phyloP scores from a whole-genome alignment of 35 echinoderm and acorn worm genomes.

The Heliocidaris tuberculata region DNA sequence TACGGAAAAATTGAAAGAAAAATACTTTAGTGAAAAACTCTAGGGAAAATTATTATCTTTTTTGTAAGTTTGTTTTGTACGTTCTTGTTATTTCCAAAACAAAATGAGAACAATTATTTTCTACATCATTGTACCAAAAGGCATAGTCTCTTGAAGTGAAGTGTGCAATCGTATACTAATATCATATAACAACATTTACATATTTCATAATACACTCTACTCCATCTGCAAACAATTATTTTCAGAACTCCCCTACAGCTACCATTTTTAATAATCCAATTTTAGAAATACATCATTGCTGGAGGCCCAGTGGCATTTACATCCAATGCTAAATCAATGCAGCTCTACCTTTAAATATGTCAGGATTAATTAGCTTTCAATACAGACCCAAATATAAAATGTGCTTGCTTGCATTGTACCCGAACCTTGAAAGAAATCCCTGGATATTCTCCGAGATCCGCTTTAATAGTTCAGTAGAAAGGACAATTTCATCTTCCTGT shows the following conservation, averaged over 20 bases:
- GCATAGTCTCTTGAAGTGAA: too few species aligned
- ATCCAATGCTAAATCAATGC: not conserved
- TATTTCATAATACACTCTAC: too few species aligned
- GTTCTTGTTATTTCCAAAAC: too few species aligned
- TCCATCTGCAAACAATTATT: not conserved
- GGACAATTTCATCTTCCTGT: slow-evolving; percentile 6
- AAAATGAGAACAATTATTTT: too few species aligned
- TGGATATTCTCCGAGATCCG: not conserved
- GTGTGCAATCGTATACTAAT: too few species aligned
- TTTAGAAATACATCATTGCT: not conserved
- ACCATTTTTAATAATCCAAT: not conserved
- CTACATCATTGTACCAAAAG: too few species aligned
- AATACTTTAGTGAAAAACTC: too few species aligned
- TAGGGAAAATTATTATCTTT: too few species aligned
- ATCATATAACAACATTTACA: too few species aligned
- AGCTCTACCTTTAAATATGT: not conserved
- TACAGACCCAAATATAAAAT: not conserved
- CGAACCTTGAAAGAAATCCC: not conserved
- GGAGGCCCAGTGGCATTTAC: not conserved
- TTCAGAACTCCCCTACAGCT: not conserved
- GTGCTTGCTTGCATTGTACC: not conserved
- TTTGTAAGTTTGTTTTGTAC: too few species aligned
- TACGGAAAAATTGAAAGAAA: too few species aligned
- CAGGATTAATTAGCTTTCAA: slow-evolving; percentile 12
- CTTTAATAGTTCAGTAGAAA: not conserved